Percentiles rank a stretch among this genome's conserved stretches.
These are phyloP conservation scores for Whitmania pigra DNA, from an alignment of 1,140 invertebrate species.

Conservation along the genomic window DNA sequence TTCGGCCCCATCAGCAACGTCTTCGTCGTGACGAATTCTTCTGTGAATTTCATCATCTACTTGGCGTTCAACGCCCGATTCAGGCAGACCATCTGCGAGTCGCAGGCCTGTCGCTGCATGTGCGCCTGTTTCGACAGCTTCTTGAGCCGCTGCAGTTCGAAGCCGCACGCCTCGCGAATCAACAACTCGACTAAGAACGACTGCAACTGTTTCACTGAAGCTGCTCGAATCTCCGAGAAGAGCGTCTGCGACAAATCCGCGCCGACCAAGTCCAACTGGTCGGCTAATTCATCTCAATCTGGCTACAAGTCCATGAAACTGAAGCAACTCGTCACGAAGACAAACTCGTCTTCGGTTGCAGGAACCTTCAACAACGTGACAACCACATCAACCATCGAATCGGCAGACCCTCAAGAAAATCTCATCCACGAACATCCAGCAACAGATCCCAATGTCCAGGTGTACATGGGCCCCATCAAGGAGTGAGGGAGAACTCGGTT, in stretches of 20 bases:
- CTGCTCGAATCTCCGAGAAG: neutral
- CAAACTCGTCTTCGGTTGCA: too few species aligned
- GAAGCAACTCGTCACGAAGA: too few species aligned
- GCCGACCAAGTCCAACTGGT: neutral
- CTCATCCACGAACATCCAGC: too few species aligned
- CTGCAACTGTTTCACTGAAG: neutral
- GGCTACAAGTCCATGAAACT: neutral
- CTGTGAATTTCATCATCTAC: constrained; percentile 25
- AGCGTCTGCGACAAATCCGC: neutral
- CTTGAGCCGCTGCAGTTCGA: neutral
- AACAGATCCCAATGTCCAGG: too few species aligned
- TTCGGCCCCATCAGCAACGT: constrained; percentile 20
- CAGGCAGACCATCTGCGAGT: constrained; percentile 13
- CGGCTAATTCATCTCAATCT: neutral
- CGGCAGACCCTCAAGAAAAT: too few species aligned
- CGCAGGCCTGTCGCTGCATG: neutral
- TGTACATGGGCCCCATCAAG: too few species aligned
- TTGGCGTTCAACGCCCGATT: constrained; percentile 24
- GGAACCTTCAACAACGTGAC: too few species aligned
- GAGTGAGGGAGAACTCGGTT: too few species aligned
- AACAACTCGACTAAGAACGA: neutral
- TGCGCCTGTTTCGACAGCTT: neutral
- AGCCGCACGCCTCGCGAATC: neutral
- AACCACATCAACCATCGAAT: too few species aligned
- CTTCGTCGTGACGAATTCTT: constrained; percentile 21